These are phyloP conservation scores for Anolis apletophallus DNA, from an alignment of 2,797 vertebrate species.

Conservation along the genomic window DNA sequence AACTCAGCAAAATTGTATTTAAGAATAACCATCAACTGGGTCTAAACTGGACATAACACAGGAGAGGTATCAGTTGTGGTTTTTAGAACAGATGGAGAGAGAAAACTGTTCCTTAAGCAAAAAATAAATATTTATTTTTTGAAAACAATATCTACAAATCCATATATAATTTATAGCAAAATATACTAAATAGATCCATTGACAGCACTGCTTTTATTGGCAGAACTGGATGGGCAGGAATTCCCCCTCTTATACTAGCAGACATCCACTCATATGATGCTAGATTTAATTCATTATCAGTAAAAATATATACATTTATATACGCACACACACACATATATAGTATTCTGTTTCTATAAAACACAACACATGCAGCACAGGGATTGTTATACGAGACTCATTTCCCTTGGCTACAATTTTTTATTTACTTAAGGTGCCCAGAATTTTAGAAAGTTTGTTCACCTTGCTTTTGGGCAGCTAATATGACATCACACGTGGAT, in stretches of 20 bases:
- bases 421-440: conserved; percentile 47
- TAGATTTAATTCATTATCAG: not conserved
- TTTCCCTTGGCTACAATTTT: conserved; percentile 31
- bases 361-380: not conserved
- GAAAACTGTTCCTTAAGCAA: not conserved
- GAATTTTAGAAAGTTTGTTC: conserved; percentile 12
- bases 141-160: not conserved
- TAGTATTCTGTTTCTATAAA: conserved; percentile 24
- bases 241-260: not conserved
- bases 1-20: not conserved
- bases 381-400: conserved; percentile 27
- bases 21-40: not conserved
- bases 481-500: conserved; percentile 56
- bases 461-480: conserved; percentile 51
- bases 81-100: not conserved
- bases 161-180: conserved; percentile 30
- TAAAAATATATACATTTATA: not conserved
- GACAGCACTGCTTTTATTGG: not conserved
- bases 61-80: not conserved
- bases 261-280: not conserved
- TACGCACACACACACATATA: no score
- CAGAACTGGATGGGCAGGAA: not conserved
- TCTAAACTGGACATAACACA: not conserved
- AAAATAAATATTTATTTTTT: not conserved
- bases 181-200: not conserved